These are phyloP conservation scores for Alligator mississippiensis DNA, from an alignment of 2,113 vertebrate genomes.

Conservation along the genomic window DNA sequence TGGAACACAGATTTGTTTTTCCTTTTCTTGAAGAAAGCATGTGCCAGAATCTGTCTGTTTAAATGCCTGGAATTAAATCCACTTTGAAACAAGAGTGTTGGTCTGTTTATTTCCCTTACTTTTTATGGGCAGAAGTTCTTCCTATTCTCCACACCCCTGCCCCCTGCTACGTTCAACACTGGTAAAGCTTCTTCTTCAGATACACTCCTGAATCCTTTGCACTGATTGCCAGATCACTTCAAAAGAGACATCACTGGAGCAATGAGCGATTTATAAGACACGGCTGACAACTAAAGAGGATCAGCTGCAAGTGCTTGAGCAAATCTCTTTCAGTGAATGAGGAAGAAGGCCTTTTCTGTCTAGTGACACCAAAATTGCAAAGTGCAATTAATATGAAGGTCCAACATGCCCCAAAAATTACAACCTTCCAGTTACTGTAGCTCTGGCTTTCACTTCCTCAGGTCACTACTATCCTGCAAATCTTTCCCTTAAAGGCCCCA, in stretches of 20 bases:
- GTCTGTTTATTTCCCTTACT: conserved; percentile 11
- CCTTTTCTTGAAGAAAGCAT: conserved; percentile 81
- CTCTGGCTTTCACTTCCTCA: not conserved
- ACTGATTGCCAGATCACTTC: not conserved
- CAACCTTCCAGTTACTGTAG: not conserved
- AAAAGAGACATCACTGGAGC: not conserved
- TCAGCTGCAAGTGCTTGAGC: not conserved
- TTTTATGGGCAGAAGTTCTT: not conserved
- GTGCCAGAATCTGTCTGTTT: conserved; percentile 75
- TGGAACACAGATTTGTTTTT: conserved; percentile 64
- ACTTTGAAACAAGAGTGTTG: conserved; percentile 65
- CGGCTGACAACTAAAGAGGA: not conserved
- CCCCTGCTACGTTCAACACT: not conserved
- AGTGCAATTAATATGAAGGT: not conserved
- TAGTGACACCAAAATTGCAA: not conserved
- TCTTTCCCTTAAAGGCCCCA: conserved; percentile 4
- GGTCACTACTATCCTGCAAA: not conserved
- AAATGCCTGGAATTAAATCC: conserved; percentile 81
- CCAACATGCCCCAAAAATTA: not conserved
- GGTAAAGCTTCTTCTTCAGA: not conserved
- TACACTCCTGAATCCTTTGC: not conserved
- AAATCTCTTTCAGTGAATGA: not conserved
- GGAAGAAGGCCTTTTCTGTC: not conserved
- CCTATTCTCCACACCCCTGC: not conserved
- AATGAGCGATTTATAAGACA: not conserved